Percentiles rank a stretch among this genome's conserved stretches.
These are phyloP conservation scores for Cepaea nemoralis DNA, from an alignment of 1,140 invertebrate genomes.

Conservation along the genomic window DNA sequence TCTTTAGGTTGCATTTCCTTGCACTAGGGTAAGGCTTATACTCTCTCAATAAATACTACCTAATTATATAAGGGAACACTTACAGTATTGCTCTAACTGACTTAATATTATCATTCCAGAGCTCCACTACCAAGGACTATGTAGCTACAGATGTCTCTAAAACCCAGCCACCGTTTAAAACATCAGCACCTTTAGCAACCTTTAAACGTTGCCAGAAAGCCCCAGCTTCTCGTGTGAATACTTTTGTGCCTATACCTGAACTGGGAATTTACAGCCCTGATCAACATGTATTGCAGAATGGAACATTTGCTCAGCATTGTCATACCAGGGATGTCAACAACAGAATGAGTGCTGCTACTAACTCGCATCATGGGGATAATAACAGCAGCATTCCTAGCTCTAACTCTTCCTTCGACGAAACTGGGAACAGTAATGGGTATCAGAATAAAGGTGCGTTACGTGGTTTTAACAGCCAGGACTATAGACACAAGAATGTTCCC, in stretches of 20 bases:
- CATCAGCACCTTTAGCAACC: neutral
- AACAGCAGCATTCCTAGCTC: neutral
- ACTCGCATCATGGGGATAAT: neutral
- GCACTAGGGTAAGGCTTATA: too few species aligned
- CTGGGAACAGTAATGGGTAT: neutral
- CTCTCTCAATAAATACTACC: too few species aligned
- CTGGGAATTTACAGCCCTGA: conserved; percentile 34
- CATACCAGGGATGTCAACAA: conserved; percentile 23
- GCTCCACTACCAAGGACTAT: neutral
- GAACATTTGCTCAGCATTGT: conserved; percentile 39
- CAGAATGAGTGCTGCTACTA: neutral
- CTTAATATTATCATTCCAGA: neutral
- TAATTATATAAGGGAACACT: too few species aligned
- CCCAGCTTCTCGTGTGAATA: neutral
- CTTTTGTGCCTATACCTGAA: conserved; percentile 39
- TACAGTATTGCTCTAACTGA: too few species aligned
- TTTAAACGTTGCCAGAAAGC: neutral
- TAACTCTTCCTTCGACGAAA: conserved; percentile 37
- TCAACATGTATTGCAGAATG: conserved; percentile 40
- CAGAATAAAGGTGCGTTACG: neutral
- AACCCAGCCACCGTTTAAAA: neutral
- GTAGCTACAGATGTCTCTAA: neutral
- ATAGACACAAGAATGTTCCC: neutral
- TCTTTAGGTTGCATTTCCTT: too few species aligned
- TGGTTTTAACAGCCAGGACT: neutral